Conservation (phyloP, 2,888 invertebrate species). For the Agrypnus murinus region DNA sequence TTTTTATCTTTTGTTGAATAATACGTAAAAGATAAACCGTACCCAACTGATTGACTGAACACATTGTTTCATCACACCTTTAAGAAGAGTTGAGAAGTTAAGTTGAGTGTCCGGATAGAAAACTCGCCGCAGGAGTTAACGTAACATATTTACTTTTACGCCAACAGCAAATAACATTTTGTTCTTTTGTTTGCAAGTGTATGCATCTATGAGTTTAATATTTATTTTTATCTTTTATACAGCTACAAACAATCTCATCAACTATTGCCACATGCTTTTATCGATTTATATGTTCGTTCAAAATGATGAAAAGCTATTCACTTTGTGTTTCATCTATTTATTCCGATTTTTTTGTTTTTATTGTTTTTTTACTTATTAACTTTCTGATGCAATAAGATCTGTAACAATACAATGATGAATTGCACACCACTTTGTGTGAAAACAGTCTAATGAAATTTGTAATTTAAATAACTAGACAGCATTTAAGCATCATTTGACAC, state of each 20-base stretch:
- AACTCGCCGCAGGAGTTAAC: conserved; percentile 7
- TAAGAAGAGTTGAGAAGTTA: too few relatives aligned
- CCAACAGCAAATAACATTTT: not conserved
- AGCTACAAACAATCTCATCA: not conserved
- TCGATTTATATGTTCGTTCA: not conserved
- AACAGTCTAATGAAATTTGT: too few relatives aligned
- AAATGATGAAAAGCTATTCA: not conserved
- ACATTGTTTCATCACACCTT: conserved; percentile 21
- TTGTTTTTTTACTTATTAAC: too few relatives aligned
- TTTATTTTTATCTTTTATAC: conserved; percentile 4
- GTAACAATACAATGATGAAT: too few relatives aligned
- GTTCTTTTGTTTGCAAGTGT: not conserved
- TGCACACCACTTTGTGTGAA: too few relatives aligned
- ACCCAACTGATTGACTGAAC: conserved; percentile 12
- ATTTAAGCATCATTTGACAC: too few relatives aligned
- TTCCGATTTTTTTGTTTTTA: too few relatives aligned
- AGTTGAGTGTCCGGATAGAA: conserved; percentile 15
- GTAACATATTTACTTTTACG: not conserved
- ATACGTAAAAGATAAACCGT: not conserved
- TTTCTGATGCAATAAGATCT: too few relatives aligned
- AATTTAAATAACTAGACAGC: too few relatives aligned
- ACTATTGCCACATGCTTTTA: conserved; percentile 4
- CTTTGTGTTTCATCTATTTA: too few relatives aligned
- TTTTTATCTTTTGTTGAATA: conserved; percentile 2
- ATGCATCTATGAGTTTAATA: conserved; percentile 1